These are phyloP conservation scores for Anguilla marmorata DNA, from an alignment of 2,797 vertebrate species.

Conservation along the genomic window DNA sequence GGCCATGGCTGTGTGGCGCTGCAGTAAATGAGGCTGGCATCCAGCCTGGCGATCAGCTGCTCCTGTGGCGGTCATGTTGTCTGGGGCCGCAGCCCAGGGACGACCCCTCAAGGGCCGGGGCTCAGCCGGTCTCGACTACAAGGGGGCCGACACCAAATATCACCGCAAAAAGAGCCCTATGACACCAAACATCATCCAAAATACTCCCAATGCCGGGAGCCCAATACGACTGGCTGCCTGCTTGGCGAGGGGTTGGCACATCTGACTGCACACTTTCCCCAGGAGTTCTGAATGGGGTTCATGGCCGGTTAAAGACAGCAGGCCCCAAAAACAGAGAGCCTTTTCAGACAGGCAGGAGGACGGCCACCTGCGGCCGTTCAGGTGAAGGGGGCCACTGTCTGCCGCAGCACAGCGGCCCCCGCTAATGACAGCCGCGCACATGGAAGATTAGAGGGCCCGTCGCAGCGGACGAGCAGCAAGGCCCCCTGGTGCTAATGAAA, in stretches of 20 bases:
- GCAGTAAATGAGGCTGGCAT: neutral
- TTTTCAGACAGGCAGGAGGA: constrained; percentile 57
- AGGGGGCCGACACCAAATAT: constrained; percentile 4
- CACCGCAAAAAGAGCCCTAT: neutral
- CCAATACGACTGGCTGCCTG: no score
- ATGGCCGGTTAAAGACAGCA: constrained; percentile 43
- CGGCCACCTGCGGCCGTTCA: constrained; percentile 55
- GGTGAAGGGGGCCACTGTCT: constrained; percentile 62
- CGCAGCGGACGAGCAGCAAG: constrained; percentile 5
- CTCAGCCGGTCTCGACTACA: constrained; percentile 16
- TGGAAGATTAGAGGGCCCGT: constrained; percentile 49
- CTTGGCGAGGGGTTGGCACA: no score
- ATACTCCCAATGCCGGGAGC: constrained; percentile 23
- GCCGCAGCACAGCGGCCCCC: constrained; percentile 29
- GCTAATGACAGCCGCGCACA: constrained; percentile 41
- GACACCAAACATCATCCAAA: constrained; percentile 8
- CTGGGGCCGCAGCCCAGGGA: neutral
- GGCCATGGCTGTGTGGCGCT: neutral
- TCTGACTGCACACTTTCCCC: neutral
- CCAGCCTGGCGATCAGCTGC: neutral
- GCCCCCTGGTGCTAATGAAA: constrained; percentile 33
- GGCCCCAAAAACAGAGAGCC: constrained; percentile 56
- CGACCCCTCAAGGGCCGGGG: neutral
- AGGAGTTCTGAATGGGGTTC: constrained; percentile 48
- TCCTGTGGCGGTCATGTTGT: neutral